Conservation (phyloP, 1,140 invertebrate genomes). For the Mycetomoellerius zeteki region DNA sequence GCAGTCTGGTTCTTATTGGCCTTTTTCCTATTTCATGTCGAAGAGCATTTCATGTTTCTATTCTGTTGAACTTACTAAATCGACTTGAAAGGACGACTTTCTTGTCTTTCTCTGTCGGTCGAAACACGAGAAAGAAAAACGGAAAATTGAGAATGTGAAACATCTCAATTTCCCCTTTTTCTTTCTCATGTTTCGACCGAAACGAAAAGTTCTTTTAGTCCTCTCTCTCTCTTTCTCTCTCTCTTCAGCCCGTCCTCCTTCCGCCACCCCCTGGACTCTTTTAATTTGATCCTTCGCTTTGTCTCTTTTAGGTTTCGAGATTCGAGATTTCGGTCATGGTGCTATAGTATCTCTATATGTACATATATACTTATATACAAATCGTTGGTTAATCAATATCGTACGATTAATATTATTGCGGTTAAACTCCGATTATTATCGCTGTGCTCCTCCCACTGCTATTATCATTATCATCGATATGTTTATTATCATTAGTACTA, state of each 20-base stretch:
- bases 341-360: conserved; percentile 77
- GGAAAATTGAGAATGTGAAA: too few relatives aligned
- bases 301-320: conserved; percentile 55
- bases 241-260: background rate
- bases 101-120: background rate
- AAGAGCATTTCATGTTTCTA: background rate
- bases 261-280: conserved; percentile 1
- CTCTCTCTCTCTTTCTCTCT: background rate
- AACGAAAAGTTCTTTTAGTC: conserved; percentile 52
- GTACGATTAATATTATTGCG: conserved; percentile 53
- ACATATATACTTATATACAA: conserved; percentile 74
- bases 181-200: conserved; percentile 62
- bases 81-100: conserved; percentile 1
- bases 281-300: conserved; percentile 46
- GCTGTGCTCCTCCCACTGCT: conserved; percentile 24
- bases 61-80: background rate
- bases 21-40: background rate
- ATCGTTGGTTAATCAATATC: conserved; percentile 75
- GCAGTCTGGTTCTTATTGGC: background rate
- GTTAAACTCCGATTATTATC: conserved; percentile 52
- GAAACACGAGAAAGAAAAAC: too few relatives aligned
- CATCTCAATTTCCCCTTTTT: background rate
- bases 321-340: conserved; percentile 78
- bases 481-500: conserved; percentile 53
- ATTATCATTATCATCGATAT: conserved; percentile 60